Evolutionary conservation across 2,888 invertebrate genomes (phyloP), one percentile per base, ranked within the genome.

Genomic region (Calameuta filiformis): DNA sequence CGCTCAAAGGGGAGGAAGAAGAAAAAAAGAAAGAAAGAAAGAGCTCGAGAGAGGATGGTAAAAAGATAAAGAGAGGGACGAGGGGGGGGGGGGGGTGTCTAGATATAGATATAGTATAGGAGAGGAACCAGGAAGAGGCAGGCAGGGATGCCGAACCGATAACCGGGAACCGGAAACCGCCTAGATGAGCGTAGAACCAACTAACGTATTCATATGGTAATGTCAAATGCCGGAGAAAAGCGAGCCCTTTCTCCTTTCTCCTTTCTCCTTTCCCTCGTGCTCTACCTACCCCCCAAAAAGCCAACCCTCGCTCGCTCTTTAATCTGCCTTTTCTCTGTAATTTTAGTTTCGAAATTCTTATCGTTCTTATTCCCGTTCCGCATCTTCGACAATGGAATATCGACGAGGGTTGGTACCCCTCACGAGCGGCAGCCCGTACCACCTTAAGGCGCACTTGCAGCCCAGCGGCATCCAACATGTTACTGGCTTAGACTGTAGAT

Each of bases 81-180:
- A 73, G 12, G 33, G 33, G 33, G 33, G 4, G 4, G 33, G 33
- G 33, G 71, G 69, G 30, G 68, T 75, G 73, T 35, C 68, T n/a
- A 15, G 31, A 31, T 15, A 68, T 37, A 75, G 71, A 77, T 71
- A 69, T 69, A 75, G 71, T 68, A 75, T 74, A 35, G 0, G 1
- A 23, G 56, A 23, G 56, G 0, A 76, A 73, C 73, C 75, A 73
- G 75, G 69, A 75, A 75, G n/a, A n/a, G 37, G 56, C 40, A 75
- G 73, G 68, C 68, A 77, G 68, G 74, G 33, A 78, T 69, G 69
- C 77, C 73, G 71, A 80, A 80, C 75, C 78, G 81, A 81, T 80
- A 80, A 80, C 79, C 73, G 73, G 23, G 74, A 74, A 74, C 74
- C 74, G 74, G 74, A 74, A 74, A 74, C 74, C 74, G 37, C 74